Percentiles rank a stretch among this genome's conserved stretches.
Conservation (phyloP, 2,888 invertebrate genomes). For the Hedychridium roseum region DNA sequence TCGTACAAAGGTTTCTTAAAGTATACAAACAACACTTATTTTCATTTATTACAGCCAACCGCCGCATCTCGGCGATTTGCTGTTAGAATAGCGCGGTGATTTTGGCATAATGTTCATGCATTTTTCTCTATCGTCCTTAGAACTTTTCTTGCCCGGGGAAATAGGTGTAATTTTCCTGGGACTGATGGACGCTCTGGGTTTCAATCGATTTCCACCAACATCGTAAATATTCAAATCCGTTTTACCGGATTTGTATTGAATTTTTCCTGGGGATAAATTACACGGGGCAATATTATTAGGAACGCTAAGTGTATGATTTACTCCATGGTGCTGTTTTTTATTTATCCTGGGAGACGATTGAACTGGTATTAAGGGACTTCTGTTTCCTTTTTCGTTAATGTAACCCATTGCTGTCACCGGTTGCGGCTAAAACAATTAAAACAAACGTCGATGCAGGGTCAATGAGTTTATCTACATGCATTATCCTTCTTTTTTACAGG, state of each 20-base stretch:
- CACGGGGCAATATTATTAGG: too few species aligned
- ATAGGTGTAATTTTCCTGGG: constrained; percentile 36
- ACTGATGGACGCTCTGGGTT: constrained; percentile 24
- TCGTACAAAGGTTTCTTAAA: too few species aligned
- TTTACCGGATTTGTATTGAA: constrained; percentile 1
- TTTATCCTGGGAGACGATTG: not conserved
- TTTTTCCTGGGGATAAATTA: constrained; percentile 17
- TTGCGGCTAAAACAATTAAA: constrained; percentile 17
- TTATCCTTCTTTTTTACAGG: not conserved
- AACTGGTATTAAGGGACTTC: too few species aligned
- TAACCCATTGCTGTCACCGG: constrained; percentile 35
- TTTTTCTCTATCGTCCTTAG: constrained; percentile 31
- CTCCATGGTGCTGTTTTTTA: constrained; percentile 24
- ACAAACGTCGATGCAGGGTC: too few species aligned
- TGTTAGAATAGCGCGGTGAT: constrained; percentile 34
- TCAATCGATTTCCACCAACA: constrained; percentile 8
- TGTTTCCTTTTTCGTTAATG: constrained; percentile 41
- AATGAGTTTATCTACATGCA: too few species aligned
- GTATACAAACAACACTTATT: constrained; percentile 1
- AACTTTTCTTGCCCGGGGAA: constrained; percentile 23
- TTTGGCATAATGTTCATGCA: constrained; percentile 37
- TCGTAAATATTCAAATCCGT: not conserved
- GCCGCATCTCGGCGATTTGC: constrained; percentile 34
- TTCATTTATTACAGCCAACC: constrained; percentile 41
- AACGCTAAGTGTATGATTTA: too few species aligned